Conservation (phyloP, 2,888 invertebrate species). For the Iphiclides podalirius region DNA sequence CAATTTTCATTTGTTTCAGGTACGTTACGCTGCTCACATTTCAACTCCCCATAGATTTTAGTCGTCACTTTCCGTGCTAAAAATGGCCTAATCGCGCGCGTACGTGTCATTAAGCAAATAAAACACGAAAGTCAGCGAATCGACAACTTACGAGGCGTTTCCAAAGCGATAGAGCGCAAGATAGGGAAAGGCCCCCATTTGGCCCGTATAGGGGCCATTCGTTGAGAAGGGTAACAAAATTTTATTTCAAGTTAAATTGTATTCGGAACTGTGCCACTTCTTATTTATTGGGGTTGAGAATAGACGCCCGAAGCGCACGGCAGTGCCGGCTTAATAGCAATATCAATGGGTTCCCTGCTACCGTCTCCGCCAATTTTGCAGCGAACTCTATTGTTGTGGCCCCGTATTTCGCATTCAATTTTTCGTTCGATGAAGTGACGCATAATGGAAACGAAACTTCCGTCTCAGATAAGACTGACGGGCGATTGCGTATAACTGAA, state of each 20-base stretch:
- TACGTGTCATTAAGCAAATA: constrained; percentile 60
- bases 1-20: constrained; percentile 11
- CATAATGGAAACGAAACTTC: constrained; percentile 4
- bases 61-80: background rate
- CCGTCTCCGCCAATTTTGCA: constrained; percentile 51
- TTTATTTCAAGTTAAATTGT: constrained; percentile 78
- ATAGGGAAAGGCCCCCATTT: constrained; percentile 56
- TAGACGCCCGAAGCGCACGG: constrained; percentile 50
- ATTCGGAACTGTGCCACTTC: constrained; percentile 66
- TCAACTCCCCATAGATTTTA: background rate
- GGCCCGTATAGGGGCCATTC: constrained; percentile 65
- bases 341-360: constrained; percentile 58
- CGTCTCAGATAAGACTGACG: no score
- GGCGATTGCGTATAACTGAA: no score
- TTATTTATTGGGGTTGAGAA: constrained; percentile 61
- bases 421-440: constrained; percentile 8
- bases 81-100: constrained; percentile 30
- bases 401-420: constrained; percentile 5
- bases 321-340: constrained; percentile 49
- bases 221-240: constrained; percentile 68
- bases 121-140: constrained; percentile 60
- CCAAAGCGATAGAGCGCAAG: constrained; percentile 52
- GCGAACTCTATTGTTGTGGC: constrained; percentile 11
- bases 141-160: constrained; percentile 61
- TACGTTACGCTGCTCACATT: background rate